These are phyloP conservation scores for Tenodera sinensis DNA, from an alignment of 2,888 invertebrate species.

Conservation along the genomic window DNA sequence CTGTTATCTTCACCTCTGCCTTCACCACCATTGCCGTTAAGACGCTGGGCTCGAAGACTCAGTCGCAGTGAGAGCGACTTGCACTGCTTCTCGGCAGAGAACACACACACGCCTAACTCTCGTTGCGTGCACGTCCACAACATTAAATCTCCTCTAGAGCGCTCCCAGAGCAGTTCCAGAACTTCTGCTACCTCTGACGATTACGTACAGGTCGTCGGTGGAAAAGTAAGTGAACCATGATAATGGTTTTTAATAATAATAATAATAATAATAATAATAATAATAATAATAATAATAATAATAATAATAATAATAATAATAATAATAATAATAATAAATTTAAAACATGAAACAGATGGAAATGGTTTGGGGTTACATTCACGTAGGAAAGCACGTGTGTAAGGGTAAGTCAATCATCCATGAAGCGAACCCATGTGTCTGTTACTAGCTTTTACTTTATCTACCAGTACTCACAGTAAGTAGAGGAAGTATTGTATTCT, in stretches of 20 bases:
- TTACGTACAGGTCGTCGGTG: slow-evolving; percentile 39
- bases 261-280: neutral
- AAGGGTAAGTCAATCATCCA: too few relatives aligned
- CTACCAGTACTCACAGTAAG: too few relatives aligned
- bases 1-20: slow-evolving; percentile 24
- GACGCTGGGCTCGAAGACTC: slow-evolving; percentile 41
- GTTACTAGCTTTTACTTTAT: too few relatives aligned
- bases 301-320: too few relatives aligned
- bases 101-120: neutral
- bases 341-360: too few relatives aligned
- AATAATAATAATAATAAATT: too few relatives aligned
- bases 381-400: too few relatives aligned
- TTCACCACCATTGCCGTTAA: slow-evolving; percentile 31
- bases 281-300: too few relatives aligned
- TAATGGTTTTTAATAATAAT: neutral
- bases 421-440: too few relatives aligned
- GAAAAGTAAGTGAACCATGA: slow-evolving; percentile 37
- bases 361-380: too few relatives aligned
- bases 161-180: slow-evolving; percentile 40
- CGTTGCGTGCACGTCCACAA: neutral
- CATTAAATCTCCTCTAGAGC: neutral
- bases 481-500: too few relatives aligned
- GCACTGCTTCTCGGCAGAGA: slow-evolving; percentile 13
- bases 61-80: slow-evolving; percentile 54
- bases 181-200: slow-evolving; percentile 45